Evolutionary conservation across 2,888 invertebrate genomes (phyloP).

Genomic region (Andrena flavipes): DNA sequence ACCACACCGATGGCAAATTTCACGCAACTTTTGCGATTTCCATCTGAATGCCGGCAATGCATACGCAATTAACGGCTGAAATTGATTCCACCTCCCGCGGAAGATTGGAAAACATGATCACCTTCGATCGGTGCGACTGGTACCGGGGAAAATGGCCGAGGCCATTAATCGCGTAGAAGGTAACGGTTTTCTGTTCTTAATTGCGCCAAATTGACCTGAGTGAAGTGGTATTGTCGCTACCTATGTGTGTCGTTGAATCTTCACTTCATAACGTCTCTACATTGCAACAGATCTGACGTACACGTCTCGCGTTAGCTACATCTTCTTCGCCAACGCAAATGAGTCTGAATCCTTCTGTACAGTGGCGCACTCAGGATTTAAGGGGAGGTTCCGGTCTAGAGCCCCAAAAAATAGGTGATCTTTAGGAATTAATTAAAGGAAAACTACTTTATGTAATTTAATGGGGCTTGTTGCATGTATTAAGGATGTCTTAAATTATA

Average conservation of each 20-base stretch:
- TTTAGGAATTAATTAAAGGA: no score
- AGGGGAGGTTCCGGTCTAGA: no score
- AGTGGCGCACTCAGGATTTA: no score
- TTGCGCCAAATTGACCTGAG: slow-evolving; percentile 29
- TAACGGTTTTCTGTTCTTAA: slow-evolving; percentile 34
- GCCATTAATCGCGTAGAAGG: slow-evolving; percentile 19
- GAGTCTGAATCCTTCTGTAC: no score
- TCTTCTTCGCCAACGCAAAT: no score
- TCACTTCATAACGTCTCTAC: background rate
- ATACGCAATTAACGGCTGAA: slow-evolving; percentile 28
- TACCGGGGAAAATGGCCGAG: slow-evolving; percentile 19
- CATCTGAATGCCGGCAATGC: slow-evolving; percentile 17
- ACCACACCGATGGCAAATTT: slow-evolving; percentile 18
- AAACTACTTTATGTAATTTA: no score
- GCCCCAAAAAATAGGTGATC: no score
- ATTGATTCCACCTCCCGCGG: slow-evolving; percentile 30
- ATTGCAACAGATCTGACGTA: background rate
- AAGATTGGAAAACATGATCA: slow-evolving; percentile 43
- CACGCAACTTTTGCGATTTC: slow-evolving; percentile 30
- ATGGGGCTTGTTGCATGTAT: no score
- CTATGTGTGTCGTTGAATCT: slow-evolving; percentile 34
- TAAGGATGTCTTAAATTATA: no score
- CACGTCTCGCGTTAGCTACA: background rate
- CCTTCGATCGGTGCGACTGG: slow-evolving; percentile 33
- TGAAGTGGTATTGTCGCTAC: slow-evolving; percentile 36